Evolutionary conservation across 2,113 vertebrate species (phyloP).

Genomic region (Phalacrocorax pelagicus): DNA sequence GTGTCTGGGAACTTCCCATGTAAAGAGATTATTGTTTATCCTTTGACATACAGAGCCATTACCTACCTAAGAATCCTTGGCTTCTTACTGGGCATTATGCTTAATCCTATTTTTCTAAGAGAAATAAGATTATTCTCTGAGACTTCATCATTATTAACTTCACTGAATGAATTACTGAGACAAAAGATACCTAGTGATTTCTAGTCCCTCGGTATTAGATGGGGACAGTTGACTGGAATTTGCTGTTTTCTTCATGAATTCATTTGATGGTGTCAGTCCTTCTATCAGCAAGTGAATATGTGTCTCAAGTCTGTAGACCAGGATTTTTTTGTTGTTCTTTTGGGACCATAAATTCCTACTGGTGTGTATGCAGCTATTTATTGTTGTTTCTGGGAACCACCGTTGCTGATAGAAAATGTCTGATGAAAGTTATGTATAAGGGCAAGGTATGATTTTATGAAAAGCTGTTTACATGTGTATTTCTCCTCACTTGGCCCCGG

Average conservation of each 20-base stretch:
- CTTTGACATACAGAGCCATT: background rate
- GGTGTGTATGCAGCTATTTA: background rate
- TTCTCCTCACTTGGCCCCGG: constrained; percentile 7
- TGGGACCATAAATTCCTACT: background rate
- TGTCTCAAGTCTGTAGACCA: background rate
- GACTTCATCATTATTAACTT: constrained; percentile 15
- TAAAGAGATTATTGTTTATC: background rate
- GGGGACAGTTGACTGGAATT: background rate
- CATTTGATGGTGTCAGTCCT: background rate
- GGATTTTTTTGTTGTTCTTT: background rate
- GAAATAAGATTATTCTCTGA: background rate
- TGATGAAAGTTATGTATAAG: background rate
- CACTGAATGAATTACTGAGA: background rate
- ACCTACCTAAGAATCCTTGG: background rate
- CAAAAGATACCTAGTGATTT: background rate
- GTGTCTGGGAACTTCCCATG: background rate
- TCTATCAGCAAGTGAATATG: background rate
- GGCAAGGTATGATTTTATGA: background rate
- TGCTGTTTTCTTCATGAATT: background rate
- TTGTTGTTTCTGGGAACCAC: background rate
- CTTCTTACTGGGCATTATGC: background rate
- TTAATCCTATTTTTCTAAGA: background rate
- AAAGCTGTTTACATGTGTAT: background rate
- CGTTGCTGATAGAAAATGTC: background rate
- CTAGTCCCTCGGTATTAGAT: background rate